These are phyloP conservation scores for Trinectes maculatus DNA, from an alignment of 2,113 vertebrate genomes.

Conservation along the genomic window DNA sequence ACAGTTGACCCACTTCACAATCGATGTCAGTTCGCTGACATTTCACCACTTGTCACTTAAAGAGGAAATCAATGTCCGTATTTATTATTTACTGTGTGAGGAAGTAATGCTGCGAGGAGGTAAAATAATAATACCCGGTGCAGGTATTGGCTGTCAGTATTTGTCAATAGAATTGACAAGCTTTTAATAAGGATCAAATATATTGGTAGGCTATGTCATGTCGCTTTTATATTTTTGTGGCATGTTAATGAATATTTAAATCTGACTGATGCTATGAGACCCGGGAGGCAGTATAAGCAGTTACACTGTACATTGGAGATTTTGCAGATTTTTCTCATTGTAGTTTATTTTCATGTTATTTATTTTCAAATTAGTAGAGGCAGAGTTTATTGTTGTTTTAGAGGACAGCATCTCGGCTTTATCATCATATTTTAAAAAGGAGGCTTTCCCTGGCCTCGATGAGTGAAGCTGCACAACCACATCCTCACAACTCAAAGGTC, in stretches of 20 bases:
- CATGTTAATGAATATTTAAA: too few species aligned
- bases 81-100: slow-evolving; percentile 66
- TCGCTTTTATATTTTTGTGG: not conserved
- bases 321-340: too few species aligned
- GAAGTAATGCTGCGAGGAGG: slow-evolving; percentile 43
- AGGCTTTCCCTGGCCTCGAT: not conserved
- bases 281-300: too few species aligned
- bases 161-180: slow-evolving; percentile 24
- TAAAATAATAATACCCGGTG: slow-evolving; percentile 25
- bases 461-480: slow-evolving; percentile 8
- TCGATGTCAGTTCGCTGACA: slow-evolving; percentile 87
- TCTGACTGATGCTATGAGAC: too few species aligned
- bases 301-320: too few species aligned
- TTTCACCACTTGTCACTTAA: slow-evolving; percentile 73
- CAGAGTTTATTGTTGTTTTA: too few species aligned
- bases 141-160: slow-evolving; percentile 48
- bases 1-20: slow-evolving; percentile 91
- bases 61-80: slow-evolving; percentile 69
- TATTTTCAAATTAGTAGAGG: too few species aligned
- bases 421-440: too few species aligned
- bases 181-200: slow-evolving; percentile 18
- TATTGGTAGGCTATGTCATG: slow-evolving; percentile 1
- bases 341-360: too few species aligned
- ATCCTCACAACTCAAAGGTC: too few species aligned
- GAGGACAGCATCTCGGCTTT: too few species aligned